Evolutionary conservation across 1,140 invertebrate genomes (phyloP).

Genomic region (Copidosoma floridanum): DNA sequence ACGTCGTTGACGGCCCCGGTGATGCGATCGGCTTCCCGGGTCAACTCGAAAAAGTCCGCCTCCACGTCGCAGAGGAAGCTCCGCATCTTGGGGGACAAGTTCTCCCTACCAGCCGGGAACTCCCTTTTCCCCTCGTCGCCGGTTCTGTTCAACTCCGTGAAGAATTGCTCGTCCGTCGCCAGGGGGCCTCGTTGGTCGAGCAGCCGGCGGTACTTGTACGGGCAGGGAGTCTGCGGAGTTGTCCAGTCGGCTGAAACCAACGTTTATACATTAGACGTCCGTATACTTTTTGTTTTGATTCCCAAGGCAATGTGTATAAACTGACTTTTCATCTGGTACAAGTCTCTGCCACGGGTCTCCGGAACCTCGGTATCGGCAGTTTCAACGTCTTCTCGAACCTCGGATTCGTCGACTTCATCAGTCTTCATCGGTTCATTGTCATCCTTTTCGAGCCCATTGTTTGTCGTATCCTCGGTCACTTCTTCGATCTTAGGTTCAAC

Average conservation of each 20-base stretch:
- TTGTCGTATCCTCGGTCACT: too few relatives aligned
- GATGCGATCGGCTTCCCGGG: conserved; percentile 36
- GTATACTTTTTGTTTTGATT: too few relatives aligned
- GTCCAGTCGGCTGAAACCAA: conserved; percentile 10
- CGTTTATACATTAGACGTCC: too few relatives aligned
- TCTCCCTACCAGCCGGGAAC: conserved; percentile 37
- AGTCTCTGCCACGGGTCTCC: too few relatives aligned
- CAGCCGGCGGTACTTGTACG: conserved; percentile 11
- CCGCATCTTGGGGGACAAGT: conserved; percentile 44
- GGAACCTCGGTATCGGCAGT: too few relatives aligned
- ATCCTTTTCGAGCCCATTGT: too few relatives aligned
- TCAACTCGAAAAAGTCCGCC: conserved; percentile 32
- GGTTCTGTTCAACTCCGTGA: conserved; percentile 31
- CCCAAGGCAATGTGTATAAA: too few relatives aligned
- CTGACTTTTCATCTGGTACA: too few relatives aligned
- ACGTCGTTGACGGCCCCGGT: conserved; percentile 29
- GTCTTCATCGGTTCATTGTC: too few relatives aligned
- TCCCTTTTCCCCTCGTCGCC: conserved; percentile 21
- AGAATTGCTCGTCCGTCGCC: conserved; percentile 33
- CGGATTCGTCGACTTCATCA: too few relatives aligned
- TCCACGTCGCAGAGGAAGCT: conserved; percentile 38
- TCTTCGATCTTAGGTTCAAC: too few relatives aligned
- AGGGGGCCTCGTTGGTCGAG: neutral
- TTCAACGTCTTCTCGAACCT: too few relatives aligned
- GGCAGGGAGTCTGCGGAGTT: neutral